phyloP scores from a whole-genome alignment of 2,888 invertebrate genomes.

The Stenolophus ochropezus region DNA sequence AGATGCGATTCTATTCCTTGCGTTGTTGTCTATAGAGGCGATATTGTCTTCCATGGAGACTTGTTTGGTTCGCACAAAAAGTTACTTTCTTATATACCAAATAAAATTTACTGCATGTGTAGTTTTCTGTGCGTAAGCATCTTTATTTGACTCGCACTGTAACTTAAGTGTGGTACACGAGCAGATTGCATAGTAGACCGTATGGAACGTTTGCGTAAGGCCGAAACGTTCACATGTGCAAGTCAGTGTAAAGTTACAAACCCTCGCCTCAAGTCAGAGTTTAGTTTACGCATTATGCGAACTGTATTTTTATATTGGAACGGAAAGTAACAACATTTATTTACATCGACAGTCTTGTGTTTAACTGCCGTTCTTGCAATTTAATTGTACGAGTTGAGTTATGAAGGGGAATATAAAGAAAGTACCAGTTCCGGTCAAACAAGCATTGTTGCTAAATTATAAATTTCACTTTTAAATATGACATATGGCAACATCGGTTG shows the following conservation, averaged over 20 bases:
- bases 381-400: conserved; percentile 36
- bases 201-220: background rate
- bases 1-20: conserved; percentile 1
- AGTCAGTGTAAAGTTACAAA: conserved; percentile 42
- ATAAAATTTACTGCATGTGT: conserved; percentile 40
- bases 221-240: background rate
- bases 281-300: background rate
- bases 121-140: conserved; percentile 15
- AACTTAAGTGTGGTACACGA: conserved; percentile 12
- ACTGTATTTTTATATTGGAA: conserved; percentile 38
- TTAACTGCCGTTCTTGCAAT: conserved; percentile 39
- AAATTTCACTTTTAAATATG: conserved; percentile 39
- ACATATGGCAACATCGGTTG: background rate
- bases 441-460: conserved; percentile 19
- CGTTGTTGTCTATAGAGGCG: background rate
- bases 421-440: conserved; percentile 28
- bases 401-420: conserved; percentile 16
- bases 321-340: conserved; percentile 48
- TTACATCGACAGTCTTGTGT: conserved; percentile 16
- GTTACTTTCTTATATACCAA: conserved; percentile 49
- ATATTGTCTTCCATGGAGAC: conserved; percentile 33
- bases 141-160: conserved; percentile 24
- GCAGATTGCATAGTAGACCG: background rate
- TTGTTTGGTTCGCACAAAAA: conserved; percentile 43
- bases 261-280: background rate